These are phyloP conservation scores for Cerceris ruficornis DNA, from an alignment of 2,888 invertebrate species.

Conservation along the genomic window DNA sequence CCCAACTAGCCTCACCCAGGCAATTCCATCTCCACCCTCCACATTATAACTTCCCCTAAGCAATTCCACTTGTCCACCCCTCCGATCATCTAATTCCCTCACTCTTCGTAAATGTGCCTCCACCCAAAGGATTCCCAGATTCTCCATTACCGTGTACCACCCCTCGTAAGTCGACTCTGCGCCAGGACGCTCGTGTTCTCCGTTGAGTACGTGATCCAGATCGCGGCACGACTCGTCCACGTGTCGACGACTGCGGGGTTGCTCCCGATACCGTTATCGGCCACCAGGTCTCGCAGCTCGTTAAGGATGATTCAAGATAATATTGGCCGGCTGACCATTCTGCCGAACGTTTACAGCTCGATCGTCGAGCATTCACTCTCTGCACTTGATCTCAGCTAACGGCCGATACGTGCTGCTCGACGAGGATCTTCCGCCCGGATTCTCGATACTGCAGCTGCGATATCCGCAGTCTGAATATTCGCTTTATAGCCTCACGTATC, in stretches of 20 bases:
- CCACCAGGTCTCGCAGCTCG: slow-evolving; percentile 50
- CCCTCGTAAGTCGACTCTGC: too few relatives aligned
- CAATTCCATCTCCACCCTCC: too few relatives aligned
- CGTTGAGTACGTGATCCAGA: slow-evolving; percentile 13
- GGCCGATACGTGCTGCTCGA: slow-evolving; percentile 45
- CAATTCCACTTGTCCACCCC: too few relatives aligned
- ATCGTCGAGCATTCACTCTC: slow-evolving; percentile 36
- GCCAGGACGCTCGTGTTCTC: background rate
- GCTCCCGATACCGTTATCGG: slow-evolving; percentile 43
- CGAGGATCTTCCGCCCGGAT: slow-evolving; percentile 44
- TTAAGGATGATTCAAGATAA: slow-evolving; percentile 68
- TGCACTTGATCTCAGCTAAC: slow-evolving; percentile 35
- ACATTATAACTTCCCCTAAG: too few relatives aligned
- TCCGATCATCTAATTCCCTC: too few relatives aligned
- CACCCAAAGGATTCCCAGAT: too few relatives aligned
- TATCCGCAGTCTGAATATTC: slow-evolving; percentile 29
- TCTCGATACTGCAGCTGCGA: slow-evolving; percentile 15
- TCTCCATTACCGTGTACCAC: too few relatives aligned
- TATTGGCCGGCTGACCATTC: slow-evolving; percentile 58
- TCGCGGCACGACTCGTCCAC: slow-evolving; percentile 2
- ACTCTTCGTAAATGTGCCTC: too few relatives aligned
- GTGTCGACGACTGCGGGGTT: slow-evolving; percentile 14
- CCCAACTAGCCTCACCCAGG: too few relatives aligned
- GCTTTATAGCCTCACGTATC: slow-evolving; percentile 15
- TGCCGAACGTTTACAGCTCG: slow-evolving; percentile 58